A percentile compares a stretch with the other conserved stretches of the same genome.
Conservation (phyloP, 37 sponge, comb jelly and placozoan genomes). For the Bolinopsis microptera region DNA sequence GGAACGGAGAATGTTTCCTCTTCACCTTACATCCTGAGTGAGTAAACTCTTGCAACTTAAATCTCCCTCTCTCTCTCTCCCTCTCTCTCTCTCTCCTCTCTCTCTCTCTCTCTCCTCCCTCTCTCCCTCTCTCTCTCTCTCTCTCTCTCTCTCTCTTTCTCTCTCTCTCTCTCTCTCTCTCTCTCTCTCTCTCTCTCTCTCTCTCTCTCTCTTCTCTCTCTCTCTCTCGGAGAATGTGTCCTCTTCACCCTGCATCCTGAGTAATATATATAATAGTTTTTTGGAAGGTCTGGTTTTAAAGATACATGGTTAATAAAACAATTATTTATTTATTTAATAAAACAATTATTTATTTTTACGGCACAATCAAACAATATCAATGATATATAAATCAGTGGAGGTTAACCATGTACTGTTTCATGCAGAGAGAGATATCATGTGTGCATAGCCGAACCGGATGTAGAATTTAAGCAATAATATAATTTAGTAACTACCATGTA, state of each 20-base stretch:
- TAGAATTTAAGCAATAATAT: too few relatives aligned
- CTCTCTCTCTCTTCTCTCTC: background rate
- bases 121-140: background rate
- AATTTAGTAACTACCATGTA: too few relatives aligned
- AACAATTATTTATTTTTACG: too few relatives aligned
- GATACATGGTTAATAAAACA: too few relatives aligned
- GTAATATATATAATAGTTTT: background rate
- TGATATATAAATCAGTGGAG: too few relatives aligned
- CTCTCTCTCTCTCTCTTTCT: background rate
- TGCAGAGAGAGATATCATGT: too few relatives aligned
- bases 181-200: background rate
- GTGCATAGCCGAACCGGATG: too few relatives aligned
- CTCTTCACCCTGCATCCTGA: background rate
- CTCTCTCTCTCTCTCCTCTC: constrained; percentile 30
- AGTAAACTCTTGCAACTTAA: background rate
- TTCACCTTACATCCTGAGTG: constrained; percentile 60
- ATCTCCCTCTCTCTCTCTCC: background rate
- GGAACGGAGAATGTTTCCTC: constrained; percentile 60
- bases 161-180: background rate
- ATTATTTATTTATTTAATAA: too few relatives aligned
- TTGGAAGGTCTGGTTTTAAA: background rate
- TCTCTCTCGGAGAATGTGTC: too few relatives aligned
- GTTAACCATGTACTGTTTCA: background rate
- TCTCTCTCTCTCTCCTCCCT: background rate
- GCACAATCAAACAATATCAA: too few relatives aligned